Base-by-base conservation (phyloP, 2,113 vertebrate species). In the Ammodytes dubius region DNA sequence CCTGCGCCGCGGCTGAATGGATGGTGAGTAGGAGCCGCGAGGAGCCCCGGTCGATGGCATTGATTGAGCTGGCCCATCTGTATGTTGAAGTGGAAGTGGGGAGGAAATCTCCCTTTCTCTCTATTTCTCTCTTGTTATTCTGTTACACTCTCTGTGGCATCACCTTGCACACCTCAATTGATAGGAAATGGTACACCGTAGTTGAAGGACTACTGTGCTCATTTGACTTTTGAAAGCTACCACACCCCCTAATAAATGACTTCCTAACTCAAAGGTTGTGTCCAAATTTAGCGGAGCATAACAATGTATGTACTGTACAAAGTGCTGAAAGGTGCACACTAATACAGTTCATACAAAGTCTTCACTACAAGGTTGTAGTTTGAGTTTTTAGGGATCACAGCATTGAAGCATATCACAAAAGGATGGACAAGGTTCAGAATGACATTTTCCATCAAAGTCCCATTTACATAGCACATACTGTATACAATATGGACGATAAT, bases 11-110 rank as follows among this genome's bases (percentile, higher is more conserved):
- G 27, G 70, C 70, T 89, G 86, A 88, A 90, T 87, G 80, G 80
- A 83, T 35, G 42, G 19, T 66, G 83, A 82, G 88, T 42, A 67
- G 80, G 70, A 71, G 74, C 82, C 9, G 76, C 50, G 14, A 87
- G 88, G 89, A 83, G 89, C 61, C 42, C 27, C 4, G 64, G 72
- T 95, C 94, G 88, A 95, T 95, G 76, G 63, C 81, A 94, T 94
- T 85, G 94, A 96, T 92, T 88, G 87, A 92, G 70, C 82, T 80
- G 53, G 47, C 83, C 27, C 92, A 87, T 93, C 87, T 89, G 82
- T 83, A 73, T 85, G 81, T 87, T 91, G 73, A 75, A 86, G 71
- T 42, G 65, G 74, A 81, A 79, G 49, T 61, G 15, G 35, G 77
- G 68, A 84, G 61, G 59, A 84, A 82, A 81, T 74, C 43, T 75